Conservation (phyloP, 2,113 vertebrate species). For the Axis porcinus region DNA sequence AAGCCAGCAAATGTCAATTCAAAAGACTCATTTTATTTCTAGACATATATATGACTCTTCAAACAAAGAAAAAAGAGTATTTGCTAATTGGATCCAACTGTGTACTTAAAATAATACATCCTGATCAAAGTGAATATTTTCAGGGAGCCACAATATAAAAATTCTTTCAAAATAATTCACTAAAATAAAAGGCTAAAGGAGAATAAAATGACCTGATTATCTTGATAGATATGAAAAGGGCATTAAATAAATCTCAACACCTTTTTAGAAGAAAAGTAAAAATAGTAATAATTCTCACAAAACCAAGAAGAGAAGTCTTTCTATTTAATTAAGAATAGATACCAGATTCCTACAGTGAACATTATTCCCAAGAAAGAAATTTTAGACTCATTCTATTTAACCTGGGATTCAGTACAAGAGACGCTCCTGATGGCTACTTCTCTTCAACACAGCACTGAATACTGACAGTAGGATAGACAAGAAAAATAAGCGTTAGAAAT, state of each 20-base stretch:
- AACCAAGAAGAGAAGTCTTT: background rate
- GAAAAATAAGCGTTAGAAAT: background rate
- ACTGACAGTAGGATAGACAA: background rate
- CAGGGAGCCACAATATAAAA: background rate
- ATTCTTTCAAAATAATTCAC: background rate
- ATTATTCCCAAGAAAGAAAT: background rate
- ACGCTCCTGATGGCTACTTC: background rate
- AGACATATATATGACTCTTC: background rate
- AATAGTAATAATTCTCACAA: background rate
- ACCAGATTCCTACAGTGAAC: background rate
- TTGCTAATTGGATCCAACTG: background rate
- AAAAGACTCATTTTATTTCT: constrained; percentile 26
- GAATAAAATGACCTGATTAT: background rate
- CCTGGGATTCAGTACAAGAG: background rate
- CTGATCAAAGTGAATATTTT: constrained; percentile 10
- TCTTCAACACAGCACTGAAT: background rate
- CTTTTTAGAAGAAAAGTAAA: background rate
- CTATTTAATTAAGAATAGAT: background rate
- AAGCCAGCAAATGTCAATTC: background rate
- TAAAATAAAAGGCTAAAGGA: background rate
- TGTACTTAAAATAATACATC: background rate
- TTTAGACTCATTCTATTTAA: background rate
- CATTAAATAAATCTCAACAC: background rate
- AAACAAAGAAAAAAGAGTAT: background rate
- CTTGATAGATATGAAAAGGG: background rate